Evolutionary conservation across 2,797 vertebrate genomes (phyloP), one percentile per base, ranked within the genome.

Genomic region (Poeciliopsis turneri): DNA sequence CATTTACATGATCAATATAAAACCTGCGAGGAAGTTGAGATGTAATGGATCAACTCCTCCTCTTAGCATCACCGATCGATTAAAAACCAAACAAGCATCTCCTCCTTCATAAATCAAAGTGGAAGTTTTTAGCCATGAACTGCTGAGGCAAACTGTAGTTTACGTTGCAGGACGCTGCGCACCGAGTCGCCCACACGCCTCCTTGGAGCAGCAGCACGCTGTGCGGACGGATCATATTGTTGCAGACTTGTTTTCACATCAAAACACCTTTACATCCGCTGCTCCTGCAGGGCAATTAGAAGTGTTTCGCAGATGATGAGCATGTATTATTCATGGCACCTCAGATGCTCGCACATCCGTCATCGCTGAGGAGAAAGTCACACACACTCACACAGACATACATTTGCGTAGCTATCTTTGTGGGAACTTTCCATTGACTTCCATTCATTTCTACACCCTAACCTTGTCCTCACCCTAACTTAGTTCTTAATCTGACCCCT

Each of bases 311-410:
- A 76, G 79, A 79, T n/a, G 12, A 79, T 30, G 18, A 79, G 41
- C 71, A 85, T 92, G 82, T 77, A 90, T 90, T 87, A 91, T 92
- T 93, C 87, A 92, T 85, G 79, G 77, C 87, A 90, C 86, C 81
- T 86, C 82, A 80, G 77, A 76, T 23, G 41, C 59, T 85, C n/a
- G 3, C 85, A 88, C 83, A 80, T 77, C 41, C 66, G 51, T 84
- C 88, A 90, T 71, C 15, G 39, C 80, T 30, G 15, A 78, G 78
- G 80, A 69, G 28, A 28, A 77, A 84, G 84, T 83, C 83, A 80
- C 72, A 73, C 80, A 77, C 49, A 57, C 47, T 7, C 47, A 49
- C 6, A 49, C 18, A 23, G 61, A 82, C 10, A 49, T 16, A 49
- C 5, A 5, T 47, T 47, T 47, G 46, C 4, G 13, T 47, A 15